Evolutionary conservation across 2,113 vertebrate species (phyloP).

Genomic region (Petroica traversi): DNA sequence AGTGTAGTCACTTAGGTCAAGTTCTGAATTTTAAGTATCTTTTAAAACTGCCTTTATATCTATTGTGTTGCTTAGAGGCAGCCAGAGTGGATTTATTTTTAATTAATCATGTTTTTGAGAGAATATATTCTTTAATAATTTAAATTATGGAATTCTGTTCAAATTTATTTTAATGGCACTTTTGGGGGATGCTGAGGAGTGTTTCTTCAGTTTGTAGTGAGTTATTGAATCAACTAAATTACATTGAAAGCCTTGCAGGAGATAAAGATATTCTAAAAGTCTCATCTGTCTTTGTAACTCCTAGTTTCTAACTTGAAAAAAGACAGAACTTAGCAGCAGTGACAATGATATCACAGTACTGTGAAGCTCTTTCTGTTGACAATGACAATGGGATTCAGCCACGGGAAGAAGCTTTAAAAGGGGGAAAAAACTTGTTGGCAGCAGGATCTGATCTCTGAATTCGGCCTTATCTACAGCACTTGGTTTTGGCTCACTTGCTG

Average conservation of each 20-base stretch:
- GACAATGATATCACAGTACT: not conserved
- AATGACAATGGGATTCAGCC: not conserved
- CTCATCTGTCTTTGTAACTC: not conserved
- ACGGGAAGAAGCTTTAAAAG: not conserved
- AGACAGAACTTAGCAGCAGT: not conserved
- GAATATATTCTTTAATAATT: not conserved
- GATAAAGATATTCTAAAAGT: not conserved
- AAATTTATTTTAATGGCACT: not conserved
- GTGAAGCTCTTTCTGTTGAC: not conserved
- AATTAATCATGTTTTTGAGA: not conserved
- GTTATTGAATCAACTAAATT: not conserved
- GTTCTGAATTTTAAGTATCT: not conserved
- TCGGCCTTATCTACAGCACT: not conserved
- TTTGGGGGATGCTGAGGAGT: fast-evolving
- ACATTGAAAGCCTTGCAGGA: not conserved
- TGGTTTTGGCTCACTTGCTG: not conserved
- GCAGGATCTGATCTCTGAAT: not conserved
- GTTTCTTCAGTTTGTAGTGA: not conserved
- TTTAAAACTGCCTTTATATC: not conserved
- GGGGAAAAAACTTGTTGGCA: not conserved
- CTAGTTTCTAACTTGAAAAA: not conserved
- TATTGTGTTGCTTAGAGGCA: not conserved
- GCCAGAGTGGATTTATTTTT: not conserved
- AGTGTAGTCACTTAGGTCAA: not conserved
- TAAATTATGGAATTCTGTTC: not conserved